Percentiles rank a stretch among this genome's conserved stretches.
Evolutionary conservation across 2,113 vertebrate species (phyloP).

Genomic region (Aythya baeri): DNA sequence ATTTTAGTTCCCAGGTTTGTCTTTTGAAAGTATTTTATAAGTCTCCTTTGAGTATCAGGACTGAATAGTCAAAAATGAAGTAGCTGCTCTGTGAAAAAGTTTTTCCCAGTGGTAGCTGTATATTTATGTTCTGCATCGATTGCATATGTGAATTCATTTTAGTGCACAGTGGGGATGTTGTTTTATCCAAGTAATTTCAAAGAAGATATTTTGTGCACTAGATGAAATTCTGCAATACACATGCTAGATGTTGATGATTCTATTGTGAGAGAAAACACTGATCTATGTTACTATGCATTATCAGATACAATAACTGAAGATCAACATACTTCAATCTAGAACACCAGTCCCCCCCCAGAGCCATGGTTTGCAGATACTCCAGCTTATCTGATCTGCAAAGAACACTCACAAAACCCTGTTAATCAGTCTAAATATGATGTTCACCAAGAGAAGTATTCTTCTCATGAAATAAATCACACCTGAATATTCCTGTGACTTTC

Average conservation of each 20-base stretch:
- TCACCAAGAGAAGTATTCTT: not conserved
- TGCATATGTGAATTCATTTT: not conserved
- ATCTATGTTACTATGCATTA: not conserved
- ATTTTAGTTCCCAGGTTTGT: not conserved
- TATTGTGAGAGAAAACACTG: not conserved
- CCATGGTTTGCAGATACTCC: not conserved
- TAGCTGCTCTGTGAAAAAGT: not conserved
- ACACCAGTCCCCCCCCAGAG: not conserved
- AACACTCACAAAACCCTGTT: not conserved
- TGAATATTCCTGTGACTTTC: not conserved
- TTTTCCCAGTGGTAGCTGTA: not conserved
- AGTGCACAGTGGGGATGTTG: not conserved
- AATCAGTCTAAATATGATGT: not conserved
- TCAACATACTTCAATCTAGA: not conserved
- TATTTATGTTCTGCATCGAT: not conserved
- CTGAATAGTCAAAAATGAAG: not conserved
- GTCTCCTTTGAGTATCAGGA: not conserved
- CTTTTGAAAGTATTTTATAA: conserved; percentile 1
- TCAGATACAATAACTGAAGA: not conserved
- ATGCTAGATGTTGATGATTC: not conserved
- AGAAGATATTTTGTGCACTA: not conserved
- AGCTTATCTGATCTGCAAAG: not conserved
- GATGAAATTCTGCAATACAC: not conserved
- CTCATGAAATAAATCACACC: not conserved
- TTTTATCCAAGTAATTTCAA: conserved; percentile 7